Evolutionary conservation across 2,888 invertebrate genomes (phyloP), one percentile per base, ranked within the genome.

Genomic region (Philereme transversata): DNA sequence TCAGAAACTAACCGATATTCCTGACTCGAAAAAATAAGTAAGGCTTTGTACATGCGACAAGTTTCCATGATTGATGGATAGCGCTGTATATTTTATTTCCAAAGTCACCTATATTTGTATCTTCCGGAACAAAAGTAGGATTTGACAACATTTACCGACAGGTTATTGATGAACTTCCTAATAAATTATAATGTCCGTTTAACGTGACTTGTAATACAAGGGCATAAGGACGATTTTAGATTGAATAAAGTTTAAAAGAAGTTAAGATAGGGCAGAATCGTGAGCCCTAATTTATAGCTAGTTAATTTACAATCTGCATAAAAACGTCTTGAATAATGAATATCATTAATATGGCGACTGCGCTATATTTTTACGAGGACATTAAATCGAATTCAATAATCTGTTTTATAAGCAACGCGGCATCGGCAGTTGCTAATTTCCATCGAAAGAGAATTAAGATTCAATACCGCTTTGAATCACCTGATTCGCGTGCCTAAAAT

Each of bases 401-500:
- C 71, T 65, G 63, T 72, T 72, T 73, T 67, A 72, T 69, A 75
- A 76, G 76, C 67, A 72, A 67, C 67, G 64, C 69, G 67, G 66
- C 56, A 58, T 64, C 56, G 60, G 9, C 53, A 62, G 64, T 71
- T 69, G 64, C 65, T 77, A 73, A 77, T 78, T 75, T 69, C 62
- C 62, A 74, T 80, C 64, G 68, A 74, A 72, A 73, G 73, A 70
- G 75, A 75, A 81, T 81, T 79, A 80, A 76, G 77, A 77, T 80
- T 79, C 78, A 77, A 74, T 75, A 76, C 70, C 72, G 62, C 62
- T 65, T 67, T 41, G 51, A 51, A 62, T 55, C 41, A 22, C n/a
- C 47, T 60, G 50, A 68, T 59, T 83, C 72, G 88, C 88, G 88
- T 88, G 87, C 68, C 65, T 50, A 71, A 70, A 76, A 59, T 66